Evolutionary conservation across 1,140 invertebrate genomes (phyloP), one percentile per base, ranked within the genome.

Genomic region (Atopsyche davidsoni): DNA sequence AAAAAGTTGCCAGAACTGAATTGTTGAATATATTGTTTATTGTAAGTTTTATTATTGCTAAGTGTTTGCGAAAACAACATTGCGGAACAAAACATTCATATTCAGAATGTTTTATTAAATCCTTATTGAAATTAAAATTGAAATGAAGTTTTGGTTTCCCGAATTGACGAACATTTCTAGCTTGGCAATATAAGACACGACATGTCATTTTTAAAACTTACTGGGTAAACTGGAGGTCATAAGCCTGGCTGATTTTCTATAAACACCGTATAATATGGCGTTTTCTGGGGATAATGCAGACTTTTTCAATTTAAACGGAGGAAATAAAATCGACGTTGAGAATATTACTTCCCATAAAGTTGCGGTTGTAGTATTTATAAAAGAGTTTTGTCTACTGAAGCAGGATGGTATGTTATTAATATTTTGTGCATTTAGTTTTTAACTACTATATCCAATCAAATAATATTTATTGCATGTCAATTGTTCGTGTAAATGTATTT

Each of bases 291-390:
- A 53, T 23, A 53, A 41, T 19, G 14, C 39, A 19, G 44, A 53
- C 24, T 41, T 52, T 25, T 46, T 52, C 16, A 52, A 46, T 41
- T 46, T 52, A 21, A 39, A 40, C 17, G 51, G 51, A 4, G 44
- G 43, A 1, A 54, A 54, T 34, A 50, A 51, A 21, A 28, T 19
- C 10, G 67, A 64, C 60, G 63, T 71, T 56, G 70, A 74, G 58
- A 73, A 72, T 62, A 68, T 74, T 34, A 74, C 72, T 21, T 70
- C 70, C 11, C 72, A 74, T 48, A 74, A 74, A 64, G 70, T 74
- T 46, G 72, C 72, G 4, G 70, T 74, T 21, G 68, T 74, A 16
- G 69, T 69, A 43, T 74, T 74, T 60, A 74, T 74, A 31, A 53
- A 68, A 46, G 72, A 74, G 57, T 74, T 72, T 64, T 56, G 57